A percentile compares a stretch with the other conserved stretches of the same genome.
These are phyloP conservation scores for Dicycla oo DNA, from an alignment of 2,888 invertebrate genomes.

Conservation along the genomic window DNA sequence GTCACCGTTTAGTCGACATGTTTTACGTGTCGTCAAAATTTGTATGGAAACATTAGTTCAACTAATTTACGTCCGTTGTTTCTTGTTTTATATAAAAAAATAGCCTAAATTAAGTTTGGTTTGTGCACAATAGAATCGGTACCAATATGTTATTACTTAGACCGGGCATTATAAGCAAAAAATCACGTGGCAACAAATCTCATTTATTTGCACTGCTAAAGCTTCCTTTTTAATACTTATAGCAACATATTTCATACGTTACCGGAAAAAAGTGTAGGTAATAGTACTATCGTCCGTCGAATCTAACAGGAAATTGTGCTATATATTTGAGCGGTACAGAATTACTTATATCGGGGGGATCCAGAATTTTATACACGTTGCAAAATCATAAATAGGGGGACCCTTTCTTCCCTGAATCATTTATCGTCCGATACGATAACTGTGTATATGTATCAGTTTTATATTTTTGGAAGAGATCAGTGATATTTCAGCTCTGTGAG, in stretches of 20 bases:
- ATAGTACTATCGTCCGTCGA: conserved; percentile 34
- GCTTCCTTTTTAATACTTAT: conserved; percentile 2
- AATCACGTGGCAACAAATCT: conserved; percentile 1
- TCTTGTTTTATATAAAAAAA: too few species aligned
- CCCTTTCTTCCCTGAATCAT: conserved; percentile 63
- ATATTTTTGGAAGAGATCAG: conserved; percentile 50
- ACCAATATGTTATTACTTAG: conserved; percentile 1
- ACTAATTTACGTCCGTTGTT: too few species aligned
- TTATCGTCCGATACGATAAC: conserved; percentile 57
- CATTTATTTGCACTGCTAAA: conserved; percentile 10
- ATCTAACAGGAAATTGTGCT: conserved; percentile 52
- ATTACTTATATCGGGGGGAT: conserved; percentile 54
- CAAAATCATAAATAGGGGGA: conserved; percentile 64
- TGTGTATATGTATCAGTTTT: conserved; percentile 42
- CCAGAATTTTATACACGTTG: conserved; percentile 60
- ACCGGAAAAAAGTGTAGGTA: conserved; percentile 16
- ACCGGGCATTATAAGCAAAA: not conserved
- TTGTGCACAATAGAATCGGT: too few species aligned
- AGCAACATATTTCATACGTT: conserved; percentile 2
- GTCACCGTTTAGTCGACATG: too few species aligned
- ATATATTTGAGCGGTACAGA: conserved; percentile 54
- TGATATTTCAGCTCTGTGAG: conserved; percentile 46
- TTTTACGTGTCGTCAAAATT: too few species aligned
- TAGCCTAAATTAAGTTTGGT: too few species aligned
- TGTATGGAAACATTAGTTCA: too few species aligned